A percentile compares a stretch with the other conserved stretches of the same genome.
Conservation (phyloP, 2,888 invertebrate species). For the Tenthredo scrophulariae region DNA sequence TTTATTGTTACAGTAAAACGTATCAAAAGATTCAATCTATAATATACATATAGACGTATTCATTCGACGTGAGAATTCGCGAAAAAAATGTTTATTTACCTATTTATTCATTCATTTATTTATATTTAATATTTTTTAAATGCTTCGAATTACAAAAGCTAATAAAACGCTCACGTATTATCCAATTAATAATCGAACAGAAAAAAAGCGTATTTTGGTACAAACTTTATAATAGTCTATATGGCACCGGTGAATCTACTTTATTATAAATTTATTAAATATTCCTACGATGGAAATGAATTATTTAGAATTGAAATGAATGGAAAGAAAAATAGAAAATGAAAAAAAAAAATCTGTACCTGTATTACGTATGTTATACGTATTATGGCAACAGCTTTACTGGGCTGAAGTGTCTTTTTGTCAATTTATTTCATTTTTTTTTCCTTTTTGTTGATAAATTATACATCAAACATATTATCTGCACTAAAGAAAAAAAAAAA, state of each 20-base stretch:
- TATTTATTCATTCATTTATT: background rate
- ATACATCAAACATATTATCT: background rate
- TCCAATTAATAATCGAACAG: background rate
- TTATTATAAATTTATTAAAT: background rate
- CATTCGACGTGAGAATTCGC: background rate
- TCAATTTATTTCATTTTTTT: background rate
- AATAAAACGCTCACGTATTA: background rate
- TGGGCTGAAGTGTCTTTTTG: background rate
- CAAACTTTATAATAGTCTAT: constrained; percentile 13
- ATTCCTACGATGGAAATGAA: background rate
- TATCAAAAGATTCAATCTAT: constrained; percentile 7
- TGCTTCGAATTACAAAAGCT: background rate
- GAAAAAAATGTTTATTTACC: background rate
- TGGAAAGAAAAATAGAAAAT: background rate
- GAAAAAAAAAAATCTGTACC: background rate
- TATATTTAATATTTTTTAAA: background rate
- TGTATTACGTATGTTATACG: background rate
- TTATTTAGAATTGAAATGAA: background rate
- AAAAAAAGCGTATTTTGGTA: constrained; percentile 6
- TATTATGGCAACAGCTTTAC: background rate
- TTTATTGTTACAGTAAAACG: background rate
- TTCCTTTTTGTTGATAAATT: background rate
- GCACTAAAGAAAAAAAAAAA: background rate
- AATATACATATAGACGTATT: background rate
- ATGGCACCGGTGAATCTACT: constrained; percentile 35